These are phyloP conservation scores for Delia radicum DNA, from an alignment of 1,140 invertebrate species.

Conservation along the genomic window DNA sequence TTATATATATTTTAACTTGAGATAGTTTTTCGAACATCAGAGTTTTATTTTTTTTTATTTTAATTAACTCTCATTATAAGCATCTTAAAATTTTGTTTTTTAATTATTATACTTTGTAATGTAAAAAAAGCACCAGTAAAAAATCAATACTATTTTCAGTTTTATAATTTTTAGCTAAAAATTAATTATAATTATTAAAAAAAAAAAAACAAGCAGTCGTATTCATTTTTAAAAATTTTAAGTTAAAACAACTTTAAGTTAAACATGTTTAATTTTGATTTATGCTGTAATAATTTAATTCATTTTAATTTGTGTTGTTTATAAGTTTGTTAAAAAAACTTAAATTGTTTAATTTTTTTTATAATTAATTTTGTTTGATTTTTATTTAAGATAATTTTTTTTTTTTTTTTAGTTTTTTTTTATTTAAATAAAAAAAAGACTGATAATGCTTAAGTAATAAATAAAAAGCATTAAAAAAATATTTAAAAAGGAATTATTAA, in stretches of 20 bases:
- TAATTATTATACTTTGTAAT: not conserved
- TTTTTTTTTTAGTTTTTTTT: not conserved
- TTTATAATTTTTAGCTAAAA: conserved; percentile 21
- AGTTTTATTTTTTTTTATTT: not conserved
- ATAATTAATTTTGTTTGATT: not conserved
- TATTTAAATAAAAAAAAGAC: not conserved
- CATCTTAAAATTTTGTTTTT: not conserved
- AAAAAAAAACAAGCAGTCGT: conserved; percentile 7
- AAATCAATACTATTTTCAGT: conserved; percentile 12
- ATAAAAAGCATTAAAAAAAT: conserved; percentile 6
- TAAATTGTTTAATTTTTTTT: not conserved
- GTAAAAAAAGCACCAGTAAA: not conserved
- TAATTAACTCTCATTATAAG: not conserved
- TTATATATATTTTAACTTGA: too few species aligned
- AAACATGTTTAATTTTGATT: not conserved
- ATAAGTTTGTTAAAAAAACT: not conserved
- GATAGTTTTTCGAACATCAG: too few species aligned
- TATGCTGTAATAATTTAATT: not conserved
- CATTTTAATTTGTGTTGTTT: not conserved
- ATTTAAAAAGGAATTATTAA: conserved; percentile 12
- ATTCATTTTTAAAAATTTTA: not conserved
- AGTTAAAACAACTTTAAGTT: not conserved
- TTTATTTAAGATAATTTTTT: not conserved
- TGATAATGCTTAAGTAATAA: not conserved
- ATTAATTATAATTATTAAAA: conserved; percentile 1